Conservation (phyloP, 1,140 invertebrate species). For the Aporrectodea caliginosa region DNA sequence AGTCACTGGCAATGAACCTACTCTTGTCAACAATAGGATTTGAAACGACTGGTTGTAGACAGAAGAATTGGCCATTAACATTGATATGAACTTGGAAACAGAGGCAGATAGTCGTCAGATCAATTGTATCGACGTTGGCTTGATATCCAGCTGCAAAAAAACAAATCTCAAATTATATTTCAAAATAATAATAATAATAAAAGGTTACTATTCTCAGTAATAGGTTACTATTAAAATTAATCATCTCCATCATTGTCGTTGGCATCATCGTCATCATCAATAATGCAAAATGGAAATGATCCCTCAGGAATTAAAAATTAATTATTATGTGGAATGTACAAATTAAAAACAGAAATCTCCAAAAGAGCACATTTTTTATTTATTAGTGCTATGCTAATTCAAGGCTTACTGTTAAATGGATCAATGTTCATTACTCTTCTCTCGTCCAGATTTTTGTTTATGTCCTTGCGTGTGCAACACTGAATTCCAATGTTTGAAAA, state of each 20-base stretch:
- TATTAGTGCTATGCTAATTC: no score
- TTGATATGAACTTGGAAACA: background rate
- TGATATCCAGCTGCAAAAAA: background rate
- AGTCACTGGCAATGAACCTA: no score
- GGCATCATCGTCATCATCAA: no score
- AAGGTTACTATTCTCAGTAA: no score
- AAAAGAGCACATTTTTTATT: no score
- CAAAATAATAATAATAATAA: no score
- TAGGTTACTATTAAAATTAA: no score
- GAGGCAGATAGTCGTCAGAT: background rate
- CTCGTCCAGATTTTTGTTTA: constrained; percentile 76
- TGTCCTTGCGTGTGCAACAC: constrained; percentile 92
- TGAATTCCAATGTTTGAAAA: constrained; percentile 94
- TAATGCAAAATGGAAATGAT: no score
- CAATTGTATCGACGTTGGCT: background rate
- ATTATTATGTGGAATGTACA: no score
- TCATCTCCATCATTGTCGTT: no score
- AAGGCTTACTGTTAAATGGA: constrained; percentile 90
- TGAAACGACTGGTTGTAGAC: background rate
- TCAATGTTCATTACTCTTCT: constrained; percentile 84
- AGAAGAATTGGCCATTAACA: background rate
- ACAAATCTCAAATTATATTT: constrained; percentile 22
- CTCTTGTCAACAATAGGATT: background rate
- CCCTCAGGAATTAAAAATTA: no score
- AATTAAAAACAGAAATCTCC: no score